Base-by-base conservation (phyloP, 2,797 vertebrate genomes). In the Orientallactaga sibirica region DNA sequence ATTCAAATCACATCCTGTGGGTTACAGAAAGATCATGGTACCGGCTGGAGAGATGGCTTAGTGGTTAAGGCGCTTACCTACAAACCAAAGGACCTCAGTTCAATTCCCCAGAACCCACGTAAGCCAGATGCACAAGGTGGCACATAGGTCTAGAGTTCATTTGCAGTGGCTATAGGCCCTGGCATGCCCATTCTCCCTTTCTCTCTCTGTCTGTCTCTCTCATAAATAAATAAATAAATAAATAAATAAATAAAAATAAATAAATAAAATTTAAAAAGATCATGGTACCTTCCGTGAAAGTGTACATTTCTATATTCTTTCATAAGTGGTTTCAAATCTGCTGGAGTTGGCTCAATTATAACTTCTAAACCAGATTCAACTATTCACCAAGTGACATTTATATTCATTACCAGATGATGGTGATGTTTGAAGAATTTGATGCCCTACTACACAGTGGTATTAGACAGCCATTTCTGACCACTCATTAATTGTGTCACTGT, bases 291-390 rank as follows among this genome's bases (percentile, higher is more conserved):
- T 76, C 82, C 29, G 80, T 79, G 29, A 5, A 82, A 73, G 48
- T 88, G 82, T 55, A 29, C 29, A 64, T 22, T 91, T 71, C 66
- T 48, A 87, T 15, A 74, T 9, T 19, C 55, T 61, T 88, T 80
- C 80, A 83, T 66, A 79, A 71, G 15, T 19, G 5, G 29, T 41
- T 91, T 58, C 55, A 66, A 92, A 70, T 88, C 58, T 68, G 25
- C 52, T 92, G 33, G 48, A 85, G 58, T 24, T 48, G 43, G 27
- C 78, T 95, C 66, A 93, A 78, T 41, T 91, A 20, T 61, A 66
- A 85, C 76, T 93, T 90, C 68, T 93, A 71, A 95, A 75, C 48
- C 48, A 87, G 55, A 90, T 33, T 73, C 67, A 86, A 68, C 33
- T 76, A 75, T 27, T 94, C 6, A 73, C 41, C 52, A 82, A 70